Base-by-base conservation (phyloP, 2,888 invertebrate species). In the Hanleya hanleyi region DNA sequence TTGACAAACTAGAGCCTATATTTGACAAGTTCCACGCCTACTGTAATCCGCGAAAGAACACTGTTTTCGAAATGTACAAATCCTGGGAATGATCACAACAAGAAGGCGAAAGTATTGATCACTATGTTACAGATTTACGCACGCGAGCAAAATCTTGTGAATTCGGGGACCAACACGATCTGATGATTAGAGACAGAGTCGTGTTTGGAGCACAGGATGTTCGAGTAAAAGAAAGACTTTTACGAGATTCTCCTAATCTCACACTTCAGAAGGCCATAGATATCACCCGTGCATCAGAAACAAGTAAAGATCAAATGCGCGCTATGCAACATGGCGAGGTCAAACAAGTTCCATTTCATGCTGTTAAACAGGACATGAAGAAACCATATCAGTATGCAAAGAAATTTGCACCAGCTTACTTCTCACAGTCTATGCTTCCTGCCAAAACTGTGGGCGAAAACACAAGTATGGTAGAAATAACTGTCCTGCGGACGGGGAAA, bases 401-500 rank as follows among this genome's bases (percentile, higher is more conserved):
- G 50, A 37, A 50, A n/a, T n/a, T n/a, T n/a, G n/a, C n/a, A n/a
- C n/a, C n/a, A n/a, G n/a, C n/a, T n/a, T n/a, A n/a, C n/a, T n/a
- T n/a, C n/a, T n/a, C n/a, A n/a, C n/a, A n/a, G n/a, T n/a, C n/a
- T n/a, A n/a, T n/a, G n/a, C n/a, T n/a, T n/a, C n/a, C n/a, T 73
- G 73, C 51, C 47, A 57, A 32, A 68, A 67, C 29, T 70, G 75
- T 70, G 70, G 73, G 6, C 36, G 18, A 18, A 41, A 18, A 22
- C 74, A 70, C 61, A 62, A 9, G 22, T 51, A 71, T 57, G 67
- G 22, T 29, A 49, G 33, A 29, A 51, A 64, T 26, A n/a, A 36
- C 15, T 75, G 75, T 69, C 77, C 75, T 9, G 77, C 77, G 18
- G 75, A 69, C 70, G 75, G 77, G n/a, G 7, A 71, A 69, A 67